Base-by-base conservation (phyloP, 2,797 vertebrate species). In the Aulostomus chinensis region DNA sequence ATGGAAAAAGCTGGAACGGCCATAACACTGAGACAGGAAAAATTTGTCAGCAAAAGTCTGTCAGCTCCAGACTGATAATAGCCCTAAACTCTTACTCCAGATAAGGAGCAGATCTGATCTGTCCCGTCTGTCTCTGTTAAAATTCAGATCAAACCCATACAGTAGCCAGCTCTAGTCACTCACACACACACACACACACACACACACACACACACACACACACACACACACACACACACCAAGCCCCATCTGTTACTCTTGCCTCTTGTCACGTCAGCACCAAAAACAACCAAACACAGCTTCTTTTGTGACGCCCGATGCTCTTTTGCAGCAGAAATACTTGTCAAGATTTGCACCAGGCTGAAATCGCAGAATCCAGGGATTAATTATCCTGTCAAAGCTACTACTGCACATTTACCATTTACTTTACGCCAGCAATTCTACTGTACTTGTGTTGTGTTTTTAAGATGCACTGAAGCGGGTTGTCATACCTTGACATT, bases 191-290 rank as follows among this genome's bases (percentile, higher is more conserved):
- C n/a, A n/a, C n/a, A 28, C 45, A 31, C 35, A 18, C 45, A 28
- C 36, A 25, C 43, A 36, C 31, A 11, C 30, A 20, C 20, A 46
- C 24, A 38, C 28, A 36, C 46, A 30, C 14, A 52, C 40, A 51
- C 55, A n/a, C 35, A 38, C 67, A 45, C 32, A 22, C 36, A 42
- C 32, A 32, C 40, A 29, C 20, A 40, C 46, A 61, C 15, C 68
- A 51, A 21, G 58, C 17, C 34, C 79, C 80, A 89, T 84, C 82
- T 87, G 86, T 80, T 80, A 81, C 64, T 60, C 60, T 37, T 29
- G 25, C 69, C 61, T 80, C 64, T 79, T 77, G 78, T 76, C 3
- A 52, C 20, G 71, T 89, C 86, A 89, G 85, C 85, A 86, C 38
- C 69, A 60, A 82, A 85, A 84, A 76, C 41, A 70, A 66, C 62